A percentile compares a stretch with the other conserved stretches of the same genome.
These are phyloP conservation scores for Zeus faber DNA, from an alignment of 2,113 vertebrate genomes.

Conservation along the genomic window DNA sequence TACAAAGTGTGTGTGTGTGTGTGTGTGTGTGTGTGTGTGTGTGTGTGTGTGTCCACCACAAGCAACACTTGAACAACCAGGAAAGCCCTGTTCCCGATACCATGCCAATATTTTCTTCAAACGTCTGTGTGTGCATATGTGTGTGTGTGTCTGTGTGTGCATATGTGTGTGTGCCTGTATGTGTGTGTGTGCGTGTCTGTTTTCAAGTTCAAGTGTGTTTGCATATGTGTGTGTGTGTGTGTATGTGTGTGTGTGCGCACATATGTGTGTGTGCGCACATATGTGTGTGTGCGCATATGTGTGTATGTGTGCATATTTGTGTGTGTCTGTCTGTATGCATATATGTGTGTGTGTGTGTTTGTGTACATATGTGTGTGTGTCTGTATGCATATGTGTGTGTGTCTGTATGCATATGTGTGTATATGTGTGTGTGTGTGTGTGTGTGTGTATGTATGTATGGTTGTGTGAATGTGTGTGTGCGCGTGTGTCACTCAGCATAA, in stretches of 20 bases:
- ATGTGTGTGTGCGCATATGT: neutral
- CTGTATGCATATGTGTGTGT: neutral
- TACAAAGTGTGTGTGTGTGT: constrained; percentile 8
- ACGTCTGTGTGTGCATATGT: neutral
- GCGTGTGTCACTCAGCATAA: neutral
- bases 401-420: neutral
- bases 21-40: constrained; percentile 21
- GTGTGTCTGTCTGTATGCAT: neutral
- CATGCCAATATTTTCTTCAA: no score
- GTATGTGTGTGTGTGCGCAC: neutral
- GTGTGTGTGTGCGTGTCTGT: constrained; percentile 18
- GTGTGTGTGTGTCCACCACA: neutral
- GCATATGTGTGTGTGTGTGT: neutral
- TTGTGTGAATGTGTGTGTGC: neutral
- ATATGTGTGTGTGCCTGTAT: constrained; percentile 17
- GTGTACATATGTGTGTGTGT: no score
- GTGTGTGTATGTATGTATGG: neutral
- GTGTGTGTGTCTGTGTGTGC: neutral
- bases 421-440: neutral
- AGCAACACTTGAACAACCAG: no score
- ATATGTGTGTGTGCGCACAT: no score
- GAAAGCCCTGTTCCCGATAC: no score
- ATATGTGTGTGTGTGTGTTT: neutral
- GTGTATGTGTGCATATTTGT: neutral
- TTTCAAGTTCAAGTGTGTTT: no score